Evolutionary conservation across 1,140 invertebrate species (phyloP).

Genomic region (Coptotermes formosanus): DNA sequence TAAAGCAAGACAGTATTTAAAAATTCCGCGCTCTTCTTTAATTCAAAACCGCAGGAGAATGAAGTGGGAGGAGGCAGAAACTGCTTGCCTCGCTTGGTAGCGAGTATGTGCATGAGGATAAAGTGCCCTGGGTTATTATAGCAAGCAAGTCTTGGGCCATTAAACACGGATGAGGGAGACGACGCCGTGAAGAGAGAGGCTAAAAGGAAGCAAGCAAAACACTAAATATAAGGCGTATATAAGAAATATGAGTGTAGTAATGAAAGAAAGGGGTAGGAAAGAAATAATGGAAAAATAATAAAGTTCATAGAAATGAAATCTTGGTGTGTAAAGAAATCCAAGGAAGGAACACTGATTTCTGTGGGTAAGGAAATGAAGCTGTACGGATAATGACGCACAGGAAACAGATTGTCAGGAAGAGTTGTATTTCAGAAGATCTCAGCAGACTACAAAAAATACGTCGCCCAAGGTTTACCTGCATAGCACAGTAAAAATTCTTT

Average conservation of each 20-base stretch:
- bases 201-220: not conserved
- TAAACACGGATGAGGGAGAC: not conserved
- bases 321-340: not conserved
- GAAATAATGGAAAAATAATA: not conserved
- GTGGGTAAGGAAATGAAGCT: not conserved
- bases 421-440: not conserved
- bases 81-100: not conserved
- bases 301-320: not conserved
- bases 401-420: not conserved
- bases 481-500: no score
- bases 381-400: no score
- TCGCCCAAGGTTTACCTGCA: no score
- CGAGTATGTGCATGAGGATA: not conserved
- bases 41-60: not conserved
- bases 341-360: not conserved
- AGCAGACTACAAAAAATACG: no score
- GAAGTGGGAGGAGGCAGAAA: not conserved
- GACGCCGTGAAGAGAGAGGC: not conserved
- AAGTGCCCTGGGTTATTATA: not conserved
- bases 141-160: constrained; percentile 2
- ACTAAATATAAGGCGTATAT: not conserved
- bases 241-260: not conserved
- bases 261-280: not conserved
- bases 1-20: not conserved
- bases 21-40: not conserved